phyloP scores from a whole-genome alignment of 1,140 invertebrate species.

The Eumaeus atala region DNA sequence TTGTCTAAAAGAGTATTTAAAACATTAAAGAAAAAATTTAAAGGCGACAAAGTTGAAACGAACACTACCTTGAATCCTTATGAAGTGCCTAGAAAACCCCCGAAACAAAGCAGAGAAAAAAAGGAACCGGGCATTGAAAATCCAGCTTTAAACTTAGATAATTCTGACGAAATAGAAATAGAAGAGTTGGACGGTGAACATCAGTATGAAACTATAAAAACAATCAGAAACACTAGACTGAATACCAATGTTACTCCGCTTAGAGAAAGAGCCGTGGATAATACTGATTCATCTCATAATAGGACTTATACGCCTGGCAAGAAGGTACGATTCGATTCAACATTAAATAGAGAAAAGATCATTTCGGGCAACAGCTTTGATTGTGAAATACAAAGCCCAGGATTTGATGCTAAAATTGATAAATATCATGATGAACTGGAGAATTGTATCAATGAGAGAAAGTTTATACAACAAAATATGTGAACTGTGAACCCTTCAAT shows the following conservation, averaged over 20 bases:
- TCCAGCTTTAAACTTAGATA: slow-evolving; percentile 62
- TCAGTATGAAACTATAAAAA: slow-evolving; percentile 64
- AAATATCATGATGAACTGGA: slow-evolving; percentile 71
- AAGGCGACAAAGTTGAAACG: slow-evolving; percentile 55
- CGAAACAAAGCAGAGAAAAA: slow-evolving; percentile 41
- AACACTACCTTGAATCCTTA: slow-evolving; percentile 61
- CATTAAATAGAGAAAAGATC: slow-evolving; percentile 65
- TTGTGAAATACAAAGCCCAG: slow-evolving; percentile 54
- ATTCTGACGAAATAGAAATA: slow-evolving; percentile 68
- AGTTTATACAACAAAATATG: slow-evolving; percentile 68
- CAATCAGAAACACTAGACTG: slow-evolving; percentile 51
- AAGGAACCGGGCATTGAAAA: slow-evolving; percentile 63
- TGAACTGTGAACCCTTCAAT: slow-evolving; percentile 15
- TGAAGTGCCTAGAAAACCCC: slow-evolving; percentile 60
- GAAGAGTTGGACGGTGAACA: slow-evolving; percentile 61
- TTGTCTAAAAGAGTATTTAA: slow-evolving; percentile 67
- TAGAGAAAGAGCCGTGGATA: slow-evolving; percentile 44
- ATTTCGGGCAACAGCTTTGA: slow-evolving; percentile 72
- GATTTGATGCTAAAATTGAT: slow-evolving; percentile 63
- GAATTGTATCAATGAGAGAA: slow-evolving; percentile 71
- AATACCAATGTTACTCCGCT: slow-evolving; percentile 65
- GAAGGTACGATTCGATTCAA: slow-evolving; percentile 70
- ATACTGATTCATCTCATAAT: slow-evolving; percentile 41
- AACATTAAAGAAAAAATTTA: slow-evolving; percentile 68
- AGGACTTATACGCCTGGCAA: slow-evolving; percentile 54